phyloP scores from a whole-genome alignment of 1,140 invertebrate species.

The Latrodectus geometricus region DNA sequence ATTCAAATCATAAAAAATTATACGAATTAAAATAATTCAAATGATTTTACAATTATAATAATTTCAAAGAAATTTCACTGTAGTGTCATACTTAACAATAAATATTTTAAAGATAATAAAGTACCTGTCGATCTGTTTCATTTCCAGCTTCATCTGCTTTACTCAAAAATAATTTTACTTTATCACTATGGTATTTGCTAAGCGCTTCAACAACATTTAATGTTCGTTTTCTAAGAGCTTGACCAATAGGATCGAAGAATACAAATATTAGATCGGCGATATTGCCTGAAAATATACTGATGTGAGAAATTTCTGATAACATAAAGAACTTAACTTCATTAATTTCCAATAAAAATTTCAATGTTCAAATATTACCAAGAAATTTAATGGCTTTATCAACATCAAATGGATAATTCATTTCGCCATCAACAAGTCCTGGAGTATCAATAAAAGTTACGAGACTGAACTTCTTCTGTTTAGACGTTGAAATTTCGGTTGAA shows the following conservation, averaged over 20 bases:
- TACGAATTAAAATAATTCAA: no score
- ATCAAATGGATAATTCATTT: slow-evolving; percentile 78
- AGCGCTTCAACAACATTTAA: slow-evolving; percentile 74
- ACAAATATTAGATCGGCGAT: slow-evolving; percentile 76
- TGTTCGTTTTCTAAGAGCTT: slow-evolving; percentile 76
- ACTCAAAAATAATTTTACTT: slow-evolving; percentile 74
- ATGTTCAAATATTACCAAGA: slow-evolving; percentile 69
- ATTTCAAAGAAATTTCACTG: no score
- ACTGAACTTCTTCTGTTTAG: slow-evolving; percentile 75
- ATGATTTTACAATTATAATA: no score
- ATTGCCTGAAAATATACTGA: slow-evolving; percentile 70
- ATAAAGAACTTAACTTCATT: no score
- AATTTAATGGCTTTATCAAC: slow-evolving; percentile 75
- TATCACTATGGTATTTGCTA: slow-evolving; percentile 73
- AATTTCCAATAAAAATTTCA: not conserved
- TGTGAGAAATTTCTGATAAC: not conserved
- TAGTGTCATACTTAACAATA: no score
- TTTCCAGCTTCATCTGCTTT: slow-evolving; percentile 77
- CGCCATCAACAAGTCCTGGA: slow-evolving; percentile 76
- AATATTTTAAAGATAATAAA: no score
- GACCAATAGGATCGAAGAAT: slow-evolving; percentile 78
- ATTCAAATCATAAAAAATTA: no score
- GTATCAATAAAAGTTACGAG: slow-evolving; percentile 77
- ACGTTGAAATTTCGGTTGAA: slow-evolving; percentile 75
- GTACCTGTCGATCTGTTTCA: slow-evolving; percentile 73